Base-by-base conservation (phyloP, 2,797 vertebrate species). In the Fundulus diaphanus region DNA sequence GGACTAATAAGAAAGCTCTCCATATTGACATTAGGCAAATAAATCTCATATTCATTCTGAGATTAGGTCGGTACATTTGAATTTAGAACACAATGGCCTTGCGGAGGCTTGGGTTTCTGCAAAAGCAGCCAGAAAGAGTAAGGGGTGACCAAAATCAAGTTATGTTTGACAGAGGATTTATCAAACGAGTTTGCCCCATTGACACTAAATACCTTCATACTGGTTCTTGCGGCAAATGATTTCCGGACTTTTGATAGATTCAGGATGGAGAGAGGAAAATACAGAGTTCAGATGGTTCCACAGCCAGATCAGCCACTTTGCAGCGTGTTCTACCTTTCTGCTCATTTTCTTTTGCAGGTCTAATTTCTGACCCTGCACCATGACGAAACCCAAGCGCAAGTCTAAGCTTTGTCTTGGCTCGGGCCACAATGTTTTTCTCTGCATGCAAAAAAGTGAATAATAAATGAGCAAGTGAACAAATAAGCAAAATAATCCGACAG, bases 1-100 rank as follows among this genome's bases (percentile, higher is more conserved):
- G 61, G 84, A 73, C 86, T 89, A 90, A 90, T 90, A 84, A 90
- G 87, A 90, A 91, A 88, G 90, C 67, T 88, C 87, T 82, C 86
- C 86, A 82, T 86, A 86, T 92, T 82, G 82, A 88, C 86, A 90
- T 88, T 81, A 85, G 85, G 74, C 20, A 82, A 86, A 78, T 49
- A 84, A 88, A 90, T 88, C 82, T 87, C 81, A 88, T 86, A 90
- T 87, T 78, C 83, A 84, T 80, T 78, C 61, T 1, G 22, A 78
- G 85, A 85, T 72, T 83, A 84, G 86, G 83, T 77, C 76, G 74
- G 79, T 81, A 88, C 72, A 91, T 90, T 88, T 81, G 72, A 84
- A 82, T 82, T 88, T 78, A 73, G 68, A 84, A 76, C 66, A 65
- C 20, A 22, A 80, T 13, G 78, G 51, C 51, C 61, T 79, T 76